Conservation (phyloP, 2,888 invertebrate species). For the Phymatocera aterrima region DNA sequence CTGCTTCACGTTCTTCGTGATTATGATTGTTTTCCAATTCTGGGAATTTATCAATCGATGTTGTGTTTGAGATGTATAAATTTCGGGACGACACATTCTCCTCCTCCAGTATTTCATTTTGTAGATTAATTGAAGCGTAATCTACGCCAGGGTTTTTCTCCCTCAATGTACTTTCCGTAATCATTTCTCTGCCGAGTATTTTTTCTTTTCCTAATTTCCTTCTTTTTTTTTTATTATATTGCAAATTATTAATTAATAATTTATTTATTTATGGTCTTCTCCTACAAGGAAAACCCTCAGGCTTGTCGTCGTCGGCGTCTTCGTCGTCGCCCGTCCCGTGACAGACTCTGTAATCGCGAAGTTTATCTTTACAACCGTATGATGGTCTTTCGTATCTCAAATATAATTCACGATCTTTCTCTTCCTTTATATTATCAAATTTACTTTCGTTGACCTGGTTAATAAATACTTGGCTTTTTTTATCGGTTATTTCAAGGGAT, state of each 20-base stretch:
- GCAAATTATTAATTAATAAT: no score
- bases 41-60: constrained; percentile 4
- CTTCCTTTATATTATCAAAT: constrained; percentile 47
- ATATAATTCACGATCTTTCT: constrained; percentile 48
- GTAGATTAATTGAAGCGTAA: constrained; percentile 5
- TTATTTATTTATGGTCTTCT: constrained; percentile 51
- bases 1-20: no score
- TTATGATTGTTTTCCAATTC: background rate
- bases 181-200: background rate
- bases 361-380: constrained; percentile 50
- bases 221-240: no score
- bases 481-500: constrained; percentile 58
- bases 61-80: background rate
- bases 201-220: no score
- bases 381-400: constrained; percentile 51
- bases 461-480: constrained; percentile 54
- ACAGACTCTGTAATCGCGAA: constrained; percentile 56
- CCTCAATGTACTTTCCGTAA: constrained; percentile 2
- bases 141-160: background rate
- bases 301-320: background rate
- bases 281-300: constrained; percentile 60
- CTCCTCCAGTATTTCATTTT: background rate
- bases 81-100: no score
- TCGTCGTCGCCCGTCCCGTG: constrained; percentile 59
- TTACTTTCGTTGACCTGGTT: constrained; percentile 48